Base-by-base conservation (phyloP, 2,113 vertebrate species). In the Riparia riparia region DNA sequence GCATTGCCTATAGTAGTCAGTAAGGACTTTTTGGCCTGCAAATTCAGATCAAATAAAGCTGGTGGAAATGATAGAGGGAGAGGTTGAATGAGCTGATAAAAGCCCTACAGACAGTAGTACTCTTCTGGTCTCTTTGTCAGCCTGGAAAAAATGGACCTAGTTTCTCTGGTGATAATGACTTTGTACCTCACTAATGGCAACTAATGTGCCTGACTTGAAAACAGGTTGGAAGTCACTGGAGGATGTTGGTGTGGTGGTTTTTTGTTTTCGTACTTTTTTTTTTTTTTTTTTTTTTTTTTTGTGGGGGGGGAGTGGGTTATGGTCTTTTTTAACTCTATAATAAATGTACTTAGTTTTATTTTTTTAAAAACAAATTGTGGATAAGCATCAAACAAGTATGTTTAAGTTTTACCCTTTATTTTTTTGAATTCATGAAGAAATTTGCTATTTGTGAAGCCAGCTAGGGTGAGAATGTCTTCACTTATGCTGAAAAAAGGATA, bases 41-140 rank as follows among this genome's bases (percentile, higher is more conserved):
- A 82, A 76, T 85, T 96, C 90, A 90, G 70, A 79, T 93, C 57
- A 82, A 60, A 94, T 91, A 82, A 91, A 94, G 61, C 73, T 91
- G 49, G 66, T 94, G 65, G 84, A 91, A 91, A 7, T 94, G 61
- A 82, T 3, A 79, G 80, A 90, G 39, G 17, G 1, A 3, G 49
- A 87, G 45, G 73, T 49, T 93, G 82, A 82, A 72, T 7, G 49
- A 76, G 26, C 49, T 87, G 65, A 68, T 87, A 93, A 87, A 89
- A 91, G 57, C 65, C 57, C 69, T 84, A 47, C 34, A 68, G 70
- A 49, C 16, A 65, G 13, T 74, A 49, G n/a, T 74, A 63, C 24
- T 72, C 73, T 89, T 82, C 44, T 85, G 49, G 24, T 85, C 66
- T 95, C 57, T 69, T 72, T 84, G 72, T 83, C 72, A 94, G 34